Evolutionary conservation across 2,113 vertebrate species (phyloP).

Genomic region (Cryptotis parvus): DNA sequence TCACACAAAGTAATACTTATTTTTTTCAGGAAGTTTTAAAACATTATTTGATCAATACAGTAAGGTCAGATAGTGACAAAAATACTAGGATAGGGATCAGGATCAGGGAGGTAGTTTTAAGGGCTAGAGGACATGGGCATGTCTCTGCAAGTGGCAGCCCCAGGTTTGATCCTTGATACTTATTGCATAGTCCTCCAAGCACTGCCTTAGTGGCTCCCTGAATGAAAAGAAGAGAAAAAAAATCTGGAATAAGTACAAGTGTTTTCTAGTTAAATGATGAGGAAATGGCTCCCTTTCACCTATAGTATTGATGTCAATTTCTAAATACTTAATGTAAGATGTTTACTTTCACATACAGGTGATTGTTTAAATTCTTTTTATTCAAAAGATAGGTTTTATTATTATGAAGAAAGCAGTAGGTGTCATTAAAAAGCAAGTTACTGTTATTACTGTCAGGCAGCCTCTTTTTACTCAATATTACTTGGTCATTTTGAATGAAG

Average conservation of each 20-base stretch:
- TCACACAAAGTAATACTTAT: neutral
- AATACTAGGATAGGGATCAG: neutral
- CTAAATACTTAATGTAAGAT: neutral
- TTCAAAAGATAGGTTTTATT: too few relatives aligned
- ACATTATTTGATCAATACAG: neutral
- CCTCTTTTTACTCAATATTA: neutral
- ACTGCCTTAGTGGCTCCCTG: too few relatives aligned
- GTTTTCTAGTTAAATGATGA: neutral
- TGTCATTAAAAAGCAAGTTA: neutral
- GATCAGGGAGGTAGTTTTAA: neutral
- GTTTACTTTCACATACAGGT: neutral
- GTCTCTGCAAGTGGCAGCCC: too few relatives aligned
- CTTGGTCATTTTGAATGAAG: neutral
- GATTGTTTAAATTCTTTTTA: constrained; percentile 40
- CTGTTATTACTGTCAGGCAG: neutral
- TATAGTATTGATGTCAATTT: neutral
- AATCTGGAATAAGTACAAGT: neutral
- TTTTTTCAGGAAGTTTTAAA: neutral
- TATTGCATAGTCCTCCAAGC: too few relatives aligned
- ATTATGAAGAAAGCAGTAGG: neutral
- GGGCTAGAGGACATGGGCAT: neutral
- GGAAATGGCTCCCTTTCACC: neutral
- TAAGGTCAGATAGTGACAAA: neutral
- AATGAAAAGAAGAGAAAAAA: too few relatives aligned
- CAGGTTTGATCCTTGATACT: too few relatives aligned